These are phyloP conservation scores for Cryptocephalus moraei DNA, from an alignment of 2,888 invertebrate genomes.

Conservation along the genomic window DNA sequence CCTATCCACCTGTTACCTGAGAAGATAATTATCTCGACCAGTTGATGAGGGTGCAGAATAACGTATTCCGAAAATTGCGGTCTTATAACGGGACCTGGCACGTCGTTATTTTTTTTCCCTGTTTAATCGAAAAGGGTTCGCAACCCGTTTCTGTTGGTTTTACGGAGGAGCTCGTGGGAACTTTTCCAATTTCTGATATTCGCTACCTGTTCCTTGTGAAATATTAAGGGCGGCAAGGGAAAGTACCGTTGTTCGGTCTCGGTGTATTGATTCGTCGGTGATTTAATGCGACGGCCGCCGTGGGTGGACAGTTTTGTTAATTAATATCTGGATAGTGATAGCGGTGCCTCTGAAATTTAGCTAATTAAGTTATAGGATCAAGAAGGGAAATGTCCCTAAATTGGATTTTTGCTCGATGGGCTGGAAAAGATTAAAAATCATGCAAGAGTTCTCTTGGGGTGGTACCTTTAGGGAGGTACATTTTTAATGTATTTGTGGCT, in stretches of 20 bases:
- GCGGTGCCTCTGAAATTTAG: no score
- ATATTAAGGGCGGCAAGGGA: background rate
- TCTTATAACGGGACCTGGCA: background rate
- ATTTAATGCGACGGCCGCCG: no score
- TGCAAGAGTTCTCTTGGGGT: no score
- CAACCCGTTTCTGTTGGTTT: conserved; percentile 14
- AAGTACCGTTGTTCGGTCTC: background rate
- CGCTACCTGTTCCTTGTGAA: conserved; percentile 8
- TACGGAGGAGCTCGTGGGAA: conserved; percentile 10
- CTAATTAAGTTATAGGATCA: no score
- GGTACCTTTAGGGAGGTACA: no score
- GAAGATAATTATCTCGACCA: background rate
- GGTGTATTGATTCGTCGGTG: background rate
- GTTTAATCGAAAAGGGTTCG: conserved; percentile 10
- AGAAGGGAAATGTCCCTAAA: no score
- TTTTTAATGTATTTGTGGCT: no score
- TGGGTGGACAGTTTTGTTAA: no score
- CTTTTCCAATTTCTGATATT: conserved; percentile 4
- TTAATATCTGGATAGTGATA: no score
- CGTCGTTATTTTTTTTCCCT: background rate
- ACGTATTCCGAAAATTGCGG: background rate
- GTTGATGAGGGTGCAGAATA: background rate
- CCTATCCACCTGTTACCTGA: background rate
- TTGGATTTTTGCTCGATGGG: no score
- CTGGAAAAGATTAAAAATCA: no score